Evolutionary conservation across 2,888 invertebrate species (phyloP), one percentile per base, ranked within the genome.

Genomic region (Drosophila rubida): DNA sequence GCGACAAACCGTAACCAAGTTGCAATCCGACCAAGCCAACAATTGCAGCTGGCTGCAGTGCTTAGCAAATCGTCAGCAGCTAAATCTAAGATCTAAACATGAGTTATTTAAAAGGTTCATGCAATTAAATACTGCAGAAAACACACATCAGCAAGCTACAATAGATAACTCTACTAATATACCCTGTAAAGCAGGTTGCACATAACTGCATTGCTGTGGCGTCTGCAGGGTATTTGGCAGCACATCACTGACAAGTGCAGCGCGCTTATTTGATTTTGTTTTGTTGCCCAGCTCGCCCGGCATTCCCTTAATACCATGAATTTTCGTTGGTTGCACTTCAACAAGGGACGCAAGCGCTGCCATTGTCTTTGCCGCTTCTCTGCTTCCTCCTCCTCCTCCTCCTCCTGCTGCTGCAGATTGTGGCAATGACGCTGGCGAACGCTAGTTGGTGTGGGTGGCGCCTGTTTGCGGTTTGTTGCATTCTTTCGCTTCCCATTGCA

Each of bases 291-390:
- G 51, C 81, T 81, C 74, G 76, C 76, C 76, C 77, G 82, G 84
- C 81, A 87, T 82, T 85, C 82, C 85, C 87, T 75, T 79, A 87
- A 87, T 84, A 68, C 86, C 80, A 82, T 78, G 87, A 61, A 85
- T 87, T 87, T 83, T 85, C 83, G 82, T 85, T 71, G 83, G 75
- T 71, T 80, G 76, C 87, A 82, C 73, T 85, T 75, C 83, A 69
- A 67, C 76, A 71, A 67, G 74, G 86, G 64, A 76, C 62, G 57
- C 65, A 67, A 53, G 51, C 59, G 67, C 68, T 60, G 60, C 42
- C 59, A 72, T 76, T 75, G 75, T 76, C 77, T 75, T 75, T 68
- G 72, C 57, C 63, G 65, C 51, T 62, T 19, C 50, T 48, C 60
- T 54, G 37, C 51, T 23, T 32, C 23, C 51, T 14, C 16, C 16